These are phyloP conservation scores for Tetheella fluctuosa DNA, from an alignment of 2,888 invertebrate genomes.

Conservation along the genomic window DNA sequence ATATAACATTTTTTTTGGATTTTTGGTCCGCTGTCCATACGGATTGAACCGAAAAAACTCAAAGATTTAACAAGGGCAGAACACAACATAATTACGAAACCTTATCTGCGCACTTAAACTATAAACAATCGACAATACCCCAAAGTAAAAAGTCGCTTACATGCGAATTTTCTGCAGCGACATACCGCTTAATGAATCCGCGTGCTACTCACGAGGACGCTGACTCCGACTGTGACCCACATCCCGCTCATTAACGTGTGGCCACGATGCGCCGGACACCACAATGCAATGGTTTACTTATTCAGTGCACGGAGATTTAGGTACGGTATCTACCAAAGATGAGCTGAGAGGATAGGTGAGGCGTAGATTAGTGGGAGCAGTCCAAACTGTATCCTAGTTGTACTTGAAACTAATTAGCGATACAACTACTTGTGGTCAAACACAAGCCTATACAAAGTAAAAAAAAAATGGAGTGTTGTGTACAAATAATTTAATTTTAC, in stretches of 20 bases:
- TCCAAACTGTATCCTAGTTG: no score
- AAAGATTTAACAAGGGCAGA: no score
- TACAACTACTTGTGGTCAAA: no score
- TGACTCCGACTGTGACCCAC: conserved; percentile 56
- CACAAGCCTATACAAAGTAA: no score
- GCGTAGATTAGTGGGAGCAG: not conserved
- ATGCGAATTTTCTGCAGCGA: conserved; percentile 25
- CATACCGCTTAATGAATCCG: conserved; percentile 39
- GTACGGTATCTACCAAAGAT: not conserved
- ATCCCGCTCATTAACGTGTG: conserved; percentile 72
- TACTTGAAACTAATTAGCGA: no score
- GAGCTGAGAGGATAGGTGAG: not conserved
- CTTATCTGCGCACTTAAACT: not conserved
- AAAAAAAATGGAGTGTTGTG: no score
- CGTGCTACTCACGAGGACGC: conserved; percentile 29
- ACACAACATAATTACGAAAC: no score
- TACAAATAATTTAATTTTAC: no score
- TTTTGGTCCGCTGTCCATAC: no score
- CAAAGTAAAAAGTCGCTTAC: not conserved
- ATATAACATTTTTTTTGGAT: no score
- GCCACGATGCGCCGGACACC: conserved; percentile 63
- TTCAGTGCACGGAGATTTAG: conserved; percentile 43
- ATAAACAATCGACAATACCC: conserved; percentile 3
- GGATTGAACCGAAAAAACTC: no score
- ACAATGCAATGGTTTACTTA: conserved; percentile 67